phyloP scores from a whole-genome alignment of 2,797 vertebrate genomes.

The Thaleichthys pacificus region DNA sequence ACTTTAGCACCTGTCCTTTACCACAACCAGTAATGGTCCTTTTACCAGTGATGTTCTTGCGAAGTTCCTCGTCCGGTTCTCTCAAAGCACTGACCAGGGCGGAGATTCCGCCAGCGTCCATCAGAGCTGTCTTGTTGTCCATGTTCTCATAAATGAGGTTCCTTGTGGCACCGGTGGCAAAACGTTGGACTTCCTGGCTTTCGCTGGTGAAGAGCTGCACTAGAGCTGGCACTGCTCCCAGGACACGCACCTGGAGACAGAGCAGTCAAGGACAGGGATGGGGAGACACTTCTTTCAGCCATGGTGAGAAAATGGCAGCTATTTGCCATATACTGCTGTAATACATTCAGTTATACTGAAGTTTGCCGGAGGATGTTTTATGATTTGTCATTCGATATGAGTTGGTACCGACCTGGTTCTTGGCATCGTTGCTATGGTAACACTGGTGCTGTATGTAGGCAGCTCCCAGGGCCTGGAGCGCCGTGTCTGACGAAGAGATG shows the following conservation, averaged over 20 bases:
- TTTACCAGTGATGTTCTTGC: slow-evolving; percentile 92
- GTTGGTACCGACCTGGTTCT: slow-evolving; percentile 71
- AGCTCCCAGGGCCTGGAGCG: slow-evolving; percentile 88
- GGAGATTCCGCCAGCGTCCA: slow-evolving; percentile 85
- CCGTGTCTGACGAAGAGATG: slow-evolving; percentile 82
- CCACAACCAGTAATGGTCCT: too few species aligned
- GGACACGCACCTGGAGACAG: slow-evolving; percentile 78
- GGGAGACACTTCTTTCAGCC: too few species aligned
- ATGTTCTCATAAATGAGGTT: slow-evolving; percentile 94
- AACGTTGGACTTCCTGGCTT: slow-evolving; percentile 90
- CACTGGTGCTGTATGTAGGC: slow-evolving; percentile 94
- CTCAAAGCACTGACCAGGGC: slow-evolving; percentile 81
- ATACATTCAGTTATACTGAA: too few species aligned
- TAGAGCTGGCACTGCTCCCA: slow-evolving; percentile 85
- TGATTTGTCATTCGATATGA: not conserved
- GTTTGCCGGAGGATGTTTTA: not conserved
- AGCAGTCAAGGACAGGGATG: not conserved
- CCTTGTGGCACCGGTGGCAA: slow-evolving; percentile 88
- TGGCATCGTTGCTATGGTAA: slow-evolving; percentile 87
- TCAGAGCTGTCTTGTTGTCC: slow-evolving; percentile 88
- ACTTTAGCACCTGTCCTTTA: too few species aligned
- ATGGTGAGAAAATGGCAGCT: too few species aligned
- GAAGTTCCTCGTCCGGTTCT: slow-evolving; percentile 87
- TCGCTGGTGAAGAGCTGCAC: slow-evolving; percentile 90
- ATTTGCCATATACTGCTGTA: too few species aligned